Evolutionary conservation across 1,140 invertebrate genomes (phyloP).

Genomic region (Pogonomyrmex barbatus): DNA sequence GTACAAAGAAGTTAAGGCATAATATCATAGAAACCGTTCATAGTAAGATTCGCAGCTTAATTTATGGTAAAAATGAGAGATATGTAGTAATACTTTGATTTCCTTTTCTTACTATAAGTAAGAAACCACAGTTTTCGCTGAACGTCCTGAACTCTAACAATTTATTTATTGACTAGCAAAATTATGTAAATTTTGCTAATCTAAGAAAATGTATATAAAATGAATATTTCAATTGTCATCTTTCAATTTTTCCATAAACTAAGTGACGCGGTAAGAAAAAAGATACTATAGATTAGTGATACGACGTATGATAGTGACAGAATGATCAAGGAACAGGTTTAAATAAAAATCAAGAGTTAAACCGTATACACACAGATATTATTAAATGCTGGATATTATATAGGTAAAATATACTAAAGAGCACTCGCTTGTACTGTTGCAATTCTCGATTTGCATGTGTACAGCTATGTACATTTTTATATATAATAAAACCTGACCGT

Average conservation of each 20-base stretch:
- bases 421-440: slow-evolving; percentile 83
- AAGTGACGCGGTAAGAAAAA: slow-evolving; percentile 62
- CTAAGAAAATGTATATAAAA: slow-evolving; percentile 69
- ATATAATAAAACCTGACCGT: slow-evolving; percentile 78
- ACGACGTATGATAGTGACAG: slow-evolving; percentile 75
- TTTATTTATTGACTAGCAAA: slow-evolving; percentile 71
- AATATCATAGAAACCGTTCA: slow-evolving; percentile 75
- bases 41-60: slow-evolving; percentile 73
- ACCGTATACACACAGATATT: slow-evolving; percentile 77
- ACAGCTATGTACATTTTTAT: slow-evolving; percentile 84
- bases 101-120: slow-evolving; percentile 49
- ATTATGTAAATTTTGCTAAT: slow-evolving; percentile 57
- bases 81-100: slow-evolving; percentile 39
- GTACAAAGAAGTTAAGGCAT: slow-evolving; percentile 73
- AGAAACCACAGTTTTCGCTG: slow-evolving; percentile 59
- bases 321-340: slow-evolving; percentile 75
- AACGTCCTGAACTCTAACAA: slow-evolving; percentile 69
- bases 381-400: slow-evolving; percentile 77
- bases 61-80: slow-evolving; percentile 76
- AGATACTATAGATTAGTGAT: slow-evolving; percentile 72
- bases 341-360: slow-evolving; percentile 75
- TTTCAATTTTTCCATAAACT: slow-evolving; percentile 75
- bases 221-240: slow-evolving; percentile 48
- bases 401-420: slow-evolving; percentile 79
- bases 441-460: slow-evolving; percentile 82